Conservation (phyloP, 2,113 vertebrate species). For the Mola mola region DNA sequence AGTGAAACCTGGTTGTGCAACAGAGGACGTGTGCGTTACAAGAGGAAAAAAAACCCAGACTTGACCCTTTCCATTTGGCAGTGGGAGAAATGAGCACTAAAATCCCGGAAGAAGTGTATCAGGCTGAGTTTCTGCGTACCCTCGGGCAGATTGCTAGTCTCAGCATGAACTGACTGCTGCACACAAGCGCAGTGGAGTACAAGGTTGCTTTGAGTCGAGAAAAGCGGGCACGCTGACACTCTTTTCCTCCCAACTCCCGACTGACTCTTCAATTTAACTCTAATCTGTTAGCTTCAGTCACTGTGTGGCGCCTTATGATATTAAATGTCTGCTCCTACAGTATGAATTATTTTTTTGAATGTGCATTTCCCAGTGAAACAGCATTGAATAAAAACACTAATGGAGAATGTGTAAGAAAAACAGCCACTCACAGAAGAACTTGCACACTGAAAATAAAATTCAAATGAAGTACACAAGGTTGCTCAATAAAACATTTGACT, state of each 20-base stretch:
- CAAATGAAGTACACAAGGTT: constrained; percentile 23
- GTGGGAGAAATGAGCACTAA: constrained; percentile 52
- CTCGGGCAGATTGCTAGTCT: constrained; percentile 69
- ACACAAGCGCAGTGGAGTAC: constrained; percentile 38
- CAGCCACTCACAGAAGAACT: neutral
- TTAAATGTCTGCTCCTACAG: neutral
- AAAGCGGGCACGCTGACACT: constrained; percentile 14
- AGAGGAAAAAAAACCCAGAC: constrained; percentile 23
- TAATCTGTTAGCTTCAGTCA: neutral
- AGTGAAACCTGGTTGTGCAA: constrained; percentile 60
- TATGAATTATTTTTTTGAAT: neutral
- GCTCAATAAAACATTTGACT: constrained; percentile 64
- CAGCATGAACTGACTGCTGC: constrained; percentile 61
- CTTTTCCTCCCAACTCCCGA: neutral
- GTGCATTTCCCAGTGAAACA: neutral
- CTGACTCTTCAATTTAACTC: neutral
- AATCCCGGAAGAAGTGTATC: constrained; percentile 64
- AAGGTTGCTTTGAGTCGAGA: constrained; percentile 15
- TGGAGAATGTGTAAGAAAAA: neutral
- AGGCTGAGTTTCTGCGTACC: constrained; percentile 50
- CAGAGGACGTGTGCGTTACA: constrained; percentile 46
- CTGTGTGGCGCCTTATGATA: neutral
- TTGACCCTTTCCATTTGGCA: constrained; percentile 48
- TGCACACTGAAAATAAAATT: neutral
- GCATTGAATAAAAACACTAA: neutral